Evolutionary conservation across 2,797 vertebrate genomes (phyloP), one percentile per base, ranked within the genome.

Genomic region (Platalea minor): DNA sequence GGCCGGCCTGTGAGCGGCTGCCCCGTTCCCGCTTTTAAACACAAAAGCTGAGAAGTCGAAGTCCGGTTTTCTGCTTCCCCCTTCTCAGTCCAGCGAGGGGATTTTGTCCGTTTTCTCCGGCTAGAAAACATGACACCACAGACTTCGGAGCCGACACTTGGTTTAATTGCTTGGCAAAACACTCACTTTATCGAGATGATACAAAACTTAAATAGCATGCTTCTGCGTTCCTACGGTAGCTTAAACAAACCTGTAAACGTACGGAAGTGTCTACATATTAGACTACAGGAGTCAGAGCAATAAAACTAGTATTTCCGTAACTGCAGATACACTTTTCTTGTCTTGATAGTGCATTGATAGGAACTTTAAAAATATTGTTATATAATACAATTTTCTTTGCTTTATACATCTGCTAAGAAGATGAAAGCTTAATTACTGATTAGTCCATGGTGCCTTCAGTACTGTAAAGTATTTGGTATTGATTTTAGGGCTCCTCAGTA

Each of bases 181-280:
- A 88, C 80, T 39, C 83, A 37, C 41, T 95, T 79, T 67, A 61
- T 95, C 74, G 74, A 92, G 80, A 25, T 88, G 65, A 82, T 95
- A 96, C 93, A 95, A 97, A 96, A 93, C 85, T 90, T 95, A 90
- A 95, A 41, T 79, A 92, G 89, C 97, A 94, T 96, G 95, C 88
- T 73, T 95, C 93, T 96, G 77, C 86, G 23, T 73, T 91, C 91
- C 95, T 96, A 96, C 85, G 89, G 56, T 79, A 94, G 95, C 93
- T 95, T 82, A 70, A 97, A 93, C 75, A 65, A 92, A 96, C 83
- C 21, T 78, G 85, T 89, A 82, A 96, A 96, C 91, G 26, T 67
- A 87, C 18, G 56, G 59, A 93, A 84, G 76, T 69, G 90, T 77
- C 94, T 95, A 77, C 91, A 78, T 91, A 80, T 89, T 72, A 91